Conservation (phyloP, 2,113 vertebrate genomes). For the Sardina pilchardus region DNA sequence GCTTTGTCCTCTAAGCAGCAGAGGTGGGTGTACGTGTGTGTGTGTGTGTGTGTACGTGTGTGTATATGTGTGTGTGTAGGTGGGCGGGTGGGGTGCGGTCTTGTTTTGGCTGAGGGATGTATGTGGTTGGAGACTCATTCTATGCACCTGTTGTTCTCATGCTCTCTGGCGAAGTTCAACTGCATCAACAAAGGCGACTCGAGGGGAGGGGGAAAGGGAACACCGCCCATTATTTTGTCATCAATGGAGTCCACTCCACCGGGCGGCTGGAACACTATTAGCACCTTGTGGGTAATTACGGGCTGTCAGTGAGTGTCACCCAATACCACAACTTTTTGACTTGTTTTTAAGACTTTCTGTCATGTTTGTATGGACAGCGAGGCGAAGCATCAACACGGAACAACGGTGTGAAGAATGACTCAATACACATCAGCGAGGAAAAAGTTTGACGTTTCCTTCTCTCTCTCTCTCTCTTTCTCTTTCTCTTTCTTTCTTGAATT, state of each 20-base stretch:
- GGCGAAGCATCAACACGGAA: neutral
- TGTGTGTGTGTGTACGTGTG: neutral
- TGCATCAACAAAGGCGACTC: conserved; percentile 48
- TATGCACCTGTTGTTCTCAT: conserved; percentile 54
- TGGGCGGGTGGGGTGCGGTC: neutral
- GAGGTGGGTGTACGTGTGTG: conserved; percentile 19
- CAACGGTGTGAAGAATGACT: conserved; percentile 6
- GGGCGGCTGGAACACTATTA: conserved; percentile 59
- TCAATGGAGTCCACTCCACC: conserved; percentile 53
- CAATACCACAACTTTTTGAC: conserved; percentile 53
- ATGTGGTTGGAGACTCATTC: conserved; percentile 41
- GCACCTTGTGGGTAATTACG: conserved; percentile 63
- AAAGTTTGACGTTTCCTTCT: conserved; percentile 10
- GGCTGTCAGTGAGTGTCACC: conserved; percentile 57
- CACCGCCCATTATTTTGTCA: conserved; percentile 52
- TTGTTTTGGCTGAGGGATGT: conserved; percentile 26
- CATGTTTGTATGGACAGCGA: conserved; percentile 49
- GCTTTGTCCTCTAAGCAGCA: conserved; percentile 53
- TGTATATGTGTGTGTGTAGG: neutral
- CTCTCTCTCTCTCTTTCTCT: neutral
- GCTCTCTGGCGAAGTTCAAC: conserved; percentile 50
- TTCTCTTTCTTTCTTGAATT: neutral
- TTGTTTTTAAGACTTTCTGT: conserved; percentile 52
- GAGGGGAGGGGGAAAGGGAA: conserved; percentile 44
- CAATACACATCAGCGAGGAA: neutral